Conservation (phyloP, 2,888 invertebrate species). For the Lathronympha strigana region DNA sequence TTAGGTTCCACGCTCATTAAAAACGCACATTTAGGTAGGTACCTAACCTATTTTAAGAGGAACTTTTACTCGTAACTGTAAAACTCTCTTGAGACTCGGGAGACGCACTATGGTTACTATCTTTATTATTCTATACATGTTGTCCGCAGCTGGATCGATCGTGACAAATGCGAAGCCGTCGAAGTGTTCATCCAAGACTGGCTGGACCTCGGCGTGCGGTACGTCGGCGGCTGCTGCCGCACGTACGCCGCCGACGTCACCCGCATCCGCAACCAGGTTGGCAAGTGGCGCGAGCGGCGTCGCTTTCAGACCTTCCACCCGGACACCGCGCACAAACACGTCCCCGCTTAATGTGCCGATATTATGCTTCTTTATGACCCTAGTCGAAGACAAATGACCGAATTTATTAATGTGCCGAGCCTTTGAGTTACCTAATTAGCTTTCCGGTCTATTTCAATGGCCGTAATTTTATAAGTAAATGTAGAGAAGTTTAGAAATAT, state of each 20-base stretch:
- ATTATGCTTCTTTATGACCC: slow-evolving; percentile 35
- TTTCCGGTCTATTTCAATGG: slow-evolving; percentile 21
- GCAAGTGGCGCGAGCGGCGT: slow-evolving; percentile 75
- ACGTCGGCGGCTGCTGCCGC: slow-evolving; percentile 96
- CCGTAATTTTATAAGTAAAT: slow-evolving; percentile 23
- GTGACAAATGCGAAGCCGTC: slow-evolving; percentile 88
- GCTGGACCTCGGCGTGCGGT: slow-evolving; percentile 91
- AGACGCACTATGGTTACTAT: background rate
- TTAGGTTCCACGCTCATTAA: too few species aligned
- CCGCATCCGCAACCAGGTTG: slow-evolving; percentile 87
- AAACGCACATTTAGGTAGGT: too few species aligned
- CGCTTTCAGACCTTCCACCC: slow-evolving; percentile 63
- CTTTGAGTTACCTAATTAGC: slow-evolving; percentile 34
- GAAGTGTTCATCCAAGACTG: slow-evolving; percentile 90
- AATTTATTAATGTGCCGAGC: slow-evolving; percentile 35
- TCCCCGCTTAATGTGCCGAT: slow-evolving; percentile 16
- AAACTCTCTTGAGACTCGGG: too few species aligned
- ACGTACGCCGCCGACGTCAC: slow-evolving; percentile 92
- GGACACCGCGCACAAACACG: slow-evolving; percentile 45
- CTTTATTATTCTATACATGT: background rate
- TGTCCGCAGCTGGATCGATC: slow-evolving; percentile 87
- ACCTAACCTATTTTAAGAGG: too few species aligned
- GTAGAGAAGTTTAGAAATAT: slow-evolving; percentile 13
- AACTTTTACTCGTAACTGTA: too few species aligned
- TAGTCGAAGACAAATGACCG: slow-evolving; percentile 38